These are phyloP conservation scores for Drosophila testacea DNA, from an alignment of 2,888 invertebrate genomes.

Conservation along the genomic window DNA sequence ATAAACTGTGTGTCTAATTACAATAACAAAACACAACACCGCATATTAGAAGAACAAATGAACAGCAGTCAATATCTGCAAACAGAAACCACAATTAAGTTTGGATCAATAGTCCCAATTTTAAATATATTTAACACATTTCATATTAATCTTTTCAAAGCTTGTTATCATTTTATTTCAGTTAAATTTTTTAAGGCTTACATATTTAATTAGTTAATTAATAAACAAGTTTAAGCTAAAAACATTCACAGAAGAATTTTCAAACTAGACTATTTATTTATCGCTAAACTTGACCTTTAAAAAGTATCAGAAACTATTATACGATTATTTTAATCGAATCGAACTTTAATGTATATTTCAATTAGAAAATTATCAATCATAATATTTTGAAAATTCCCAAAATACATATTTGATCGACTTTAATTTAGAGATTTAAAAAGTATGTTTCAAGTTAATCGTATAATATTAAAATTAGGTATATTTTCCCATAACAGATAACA, in stretches of 20 bases:
- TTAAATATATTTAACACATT: neutral
- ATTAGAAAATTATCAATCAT: too few species aligned
- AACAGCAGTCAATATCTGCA: slow-evolving; percentile 4
- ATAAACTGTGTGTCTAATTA: slow-evolving; percentile 54
- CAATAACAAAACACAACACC: slow-evolving; percentile 32
- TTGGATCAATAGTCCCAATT: slow-evolving; percentile 9
- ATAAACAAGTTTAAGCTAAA: too few species aligned
- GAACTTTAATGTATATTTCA: too few species aligned
- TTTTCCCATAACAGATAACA: neutral
- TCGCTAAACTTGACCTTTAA: too few species aligned
- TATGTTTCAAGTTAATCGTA: neutral
- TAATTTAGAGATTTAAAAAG: neutral
- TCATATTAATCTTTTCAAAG: too few species aligned
- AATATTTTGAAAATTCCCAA: neutral
- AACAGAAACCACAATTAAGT: slow-evolving; percentile 15
- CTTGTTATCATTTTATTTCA: too few species aligned
- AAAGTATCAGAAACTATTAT: too few species aligned
- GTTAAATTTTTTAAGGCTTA: too few species aligned
- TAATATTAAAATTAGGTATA: neutral
- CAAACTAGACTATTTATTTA: too few species aligned
- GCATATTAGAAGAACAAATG: slow-evolving; percentile 6
- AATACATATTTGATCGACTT: neutral
- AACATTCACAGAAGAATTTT: too few species aligned
- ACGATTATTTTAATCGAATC: too few species aligned
- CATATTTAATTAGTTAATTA: too few species aligned